Evolutionary conservation across 2,888 invertebrate species (phyloP).

Genomic region (Gisinianus flammeolus): DNA sequence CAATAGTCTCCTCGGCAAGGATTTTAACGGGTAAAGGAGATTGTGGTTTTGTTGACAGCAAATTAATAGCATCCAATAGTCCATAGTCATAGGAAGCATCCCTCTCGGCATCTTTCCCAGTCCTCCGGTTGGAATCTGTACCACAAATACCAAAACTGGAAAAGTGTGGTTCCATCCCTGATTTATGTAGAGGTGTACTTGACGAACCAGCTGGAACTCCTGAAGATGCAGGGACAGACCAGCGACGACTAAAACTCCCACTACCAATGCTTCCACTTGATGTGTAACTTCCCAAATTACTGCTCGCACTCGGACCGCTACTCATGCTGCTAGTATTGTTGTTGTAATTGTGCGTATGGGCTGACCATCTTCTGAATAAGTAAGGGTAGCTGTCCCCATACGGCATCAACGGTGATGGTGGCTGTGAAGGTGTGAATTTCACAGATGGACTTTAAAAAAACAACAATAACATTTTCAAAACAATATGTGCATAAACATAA

Average conservation of each 20-base stretch:
- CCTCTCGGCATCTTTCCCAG: constrained; percentile 44
- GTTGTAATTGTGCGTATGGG: constrained; percentile 54
- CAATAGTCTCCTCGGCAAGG: constrained; percentile 46
- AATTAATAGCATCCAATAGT: constrained; percentile 57
- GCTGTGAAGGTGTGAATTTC: constrained; percentile 58
- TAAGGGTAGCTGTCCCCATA: constrained; percentile 57
- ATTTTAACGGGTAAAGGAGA: constrained; percentile 48
- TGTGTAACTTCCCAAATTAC: constrained; percentile 45
- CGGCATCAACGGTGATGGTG: constrained; percentile 54
- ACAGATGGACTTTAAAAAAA: constrained; percentile 51
- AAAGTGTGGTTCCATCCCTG: constrained; percentile 30
- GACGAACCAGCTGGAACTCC: constrained; percentile 48
- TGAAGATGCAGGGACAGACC: constrained; percentile 57
- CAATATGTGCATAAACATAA: constrained; percentile 15
- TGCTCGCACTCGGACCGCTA: constrained; percentile 45
- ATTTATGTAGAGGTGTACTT: constrained; percentile 28
- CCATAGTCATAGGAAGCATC: constrained; percentile 53
- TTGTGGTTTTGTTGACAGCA: constrained; percentile 56
- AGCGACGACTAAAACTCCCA: constrained; percentile 52
- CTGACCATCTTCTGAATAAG: constrained; percentile 58
- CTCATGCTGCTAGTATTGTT: constrained; percentile 45
- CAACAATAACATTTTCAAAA: background rate
- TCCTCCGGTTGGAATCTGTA: constrained; percentile 48
- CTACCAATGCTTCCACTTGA: constrained; percentile 31
- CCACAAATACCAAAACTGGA: constrained; percentile 33